phyloP scores from a whole-genome alignment of 2,797 vertebrate species.

The Hyperoplus immaculatus region DNA sequence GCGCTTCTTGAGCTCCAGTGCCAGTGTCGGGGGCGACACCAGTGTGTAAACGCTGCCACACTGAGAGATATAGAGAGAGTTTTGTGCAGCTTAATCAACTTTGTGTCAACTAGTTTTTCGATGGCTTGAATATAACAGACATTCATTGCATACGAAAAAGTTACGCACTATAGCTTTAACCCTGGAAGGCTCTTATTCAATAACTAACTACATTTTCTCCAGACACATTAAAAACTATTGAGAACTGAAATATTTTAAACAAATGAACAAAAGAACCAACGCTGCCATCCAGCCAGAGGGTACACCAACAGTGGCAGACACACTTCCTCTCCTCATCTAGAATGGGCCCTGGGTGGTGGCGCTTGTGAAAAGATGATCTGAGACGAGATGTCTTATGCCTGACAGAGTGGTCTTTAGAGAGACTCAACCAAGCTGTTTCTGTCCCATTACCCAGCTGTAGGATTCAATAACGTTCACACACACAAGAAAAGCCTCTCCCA shows the following conservation, averaged over 20 bases:
- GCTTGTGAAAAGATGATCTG: slow-evolving; percentile 58
- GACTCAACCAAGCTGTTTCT: slow-evolving; percentile 65
- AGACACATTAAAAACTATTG: not conserved
- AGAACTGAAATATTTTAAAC: slow-evolving; percentile 12
- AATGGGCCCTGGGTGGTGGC: slow-evolving; percentile 55
- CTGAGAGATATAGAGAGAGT: too few relatives aligned
- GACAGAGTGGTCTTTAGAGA: slow-evolving; percentile 57
- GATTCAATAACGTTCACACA: slow-evolving; percentile 52
- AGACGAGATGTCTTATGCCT: slow-evolving; percentile 48
- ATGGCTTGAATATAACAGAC: too few relatives aligned
- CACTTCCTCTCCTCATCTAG: slow-evolving; percentile 36
- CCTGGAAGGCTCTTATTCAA: not conserved
- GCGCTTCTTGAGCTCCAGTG: too few relatives aligned
- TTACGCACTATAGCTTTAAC: too few relatives aligned
- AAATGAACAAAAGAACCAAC: slow-evolving; percentile 25
- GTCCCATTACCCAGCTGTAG: slow-evolving; percentile 69
- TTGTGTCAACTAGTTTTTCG: too few relatives aligned
- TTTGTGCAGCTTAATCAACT: too few relatives aligned
- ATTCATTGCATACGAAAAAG: too few relatives aligned
- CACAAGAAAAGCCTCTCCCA: slow-evolving; percentile 21
- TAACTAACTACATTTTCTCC: not conserved
- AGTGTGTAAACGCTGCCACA: too few relatives aligned
- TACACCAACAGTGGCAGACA: slow-evolving; percentile 37
- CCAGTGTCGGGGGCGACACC: too few relatives aligned
- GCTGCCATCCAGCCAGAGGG: slow-evolving; percentile 18